Evolutionary conservation across 1,140 invertebrate genomes (phyloP).

Genomic region (Chrysoperla carnea): DNA sequence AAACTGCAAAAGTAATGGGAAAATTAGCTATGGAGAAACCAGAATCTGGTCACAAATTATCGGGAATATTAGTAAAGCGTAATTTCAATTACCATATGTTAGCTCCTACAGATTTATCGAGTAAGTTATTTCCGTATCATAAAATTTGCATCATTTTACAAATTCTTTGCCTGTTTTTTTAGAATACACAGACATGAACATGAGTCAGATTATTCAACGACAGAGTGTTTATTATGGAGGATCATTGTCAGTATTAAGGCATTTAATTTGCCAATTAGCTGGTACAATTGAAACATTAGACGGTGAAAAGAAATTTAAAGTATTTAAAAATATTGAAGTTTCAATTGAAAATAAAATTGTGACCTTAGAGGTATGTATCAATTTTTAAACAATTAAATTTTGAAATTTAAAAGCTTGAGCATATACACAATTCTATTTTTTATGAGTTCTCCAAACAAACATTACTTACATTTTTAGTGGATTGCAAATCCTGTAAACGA

Average conservation of each 20-base stretch:
- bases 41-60: conserved; percentile 57
- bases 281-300: conserved; percentile 60
- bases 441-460: conserved; percentile 3
- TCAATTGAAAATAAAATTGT: conserved; percentile 70
- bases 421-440: conserved; percentile 1
- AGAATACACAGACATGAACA: conserved; percentile 93
- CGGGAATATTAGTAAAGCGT: conserved; percentile 88
- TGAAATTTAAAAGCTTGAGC: too few relatives aligned
- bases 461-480: conserved; percentile 44
- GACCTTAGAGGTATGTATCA: conserved; percentile 58
- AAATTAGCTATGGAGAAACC: conserved; percentile 69
- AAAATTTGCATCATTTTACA: conserved; percentile 5
- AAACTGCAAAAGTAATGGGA: conserved; percentile 96
- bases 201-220: conserved; percentile 80
- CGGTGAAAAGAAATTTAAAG: conserved; percentile 48
- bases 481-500: conserved; percentile 85
- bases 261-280: conserved; percentile 51
- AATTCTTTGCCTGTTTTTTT: conserved; percentile 14
- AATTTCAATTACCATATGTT: conserved; percentile 98
- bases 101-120: conserved; percentile 75
- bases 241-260: conserved; percentile 56
- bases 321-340: conserved; percentile 65
- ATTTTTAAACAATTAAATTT: too few relatives aligned
- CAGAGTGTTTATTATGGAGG: conserved; percentile 78
- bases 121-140: conserved; percentile 28